A percentile compares a stretch with the other conserved stretches of the same genome.
Evolutionary conservation across 2,797 vertebrate genomes (phyloP).

Genomic region (Numenius phaeopus): DNA sequence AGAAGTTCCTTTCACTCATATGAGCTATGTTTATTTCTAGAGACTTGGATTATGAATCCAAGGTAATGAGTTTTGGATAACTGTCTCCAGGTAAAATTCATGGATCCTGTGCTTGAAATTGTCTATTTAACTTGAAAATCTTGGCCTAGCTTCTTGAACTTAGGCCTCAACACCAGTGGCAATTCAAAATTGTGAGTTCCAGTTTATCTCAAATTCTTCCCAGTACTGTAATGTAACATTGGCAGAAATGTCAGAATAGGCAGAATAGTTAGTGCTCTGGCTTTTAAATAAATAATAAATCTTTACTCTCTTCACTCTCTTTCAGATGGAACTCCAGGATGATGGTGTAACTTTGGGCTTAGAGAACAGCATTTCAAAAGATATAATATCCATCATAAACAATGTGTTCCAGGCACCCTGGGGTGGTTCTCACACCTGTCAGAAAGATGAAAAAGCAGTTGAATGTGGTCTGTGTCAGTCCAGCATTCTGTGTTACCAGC

Average conservation of each 20-base stretch:
- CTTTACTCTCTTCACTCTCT: conserved; percentile 40
- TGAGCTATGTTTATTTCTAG: neutral
- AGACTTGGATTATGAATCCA: neutral
- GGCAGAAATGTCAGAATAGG: neutral
- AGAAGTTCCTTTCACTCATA: too few relatives aligned
- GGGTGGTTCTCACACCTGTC: conserved; percentile 98
- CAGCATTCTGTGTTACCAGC: conserved; percentile 98
- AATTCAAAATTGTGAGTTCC: neutral
- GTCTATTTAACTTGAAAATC: neutral
- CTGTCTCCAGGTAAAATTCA: neutral
- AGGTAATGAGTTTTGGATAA: neutral
- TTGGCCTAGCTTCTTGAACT: neutral
- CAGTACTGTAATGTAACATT: neutral
- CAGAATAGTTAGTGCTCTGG: neutral
- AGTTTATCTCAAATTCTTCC: neutral
- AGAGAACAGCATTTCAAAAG: conserved; percentile 94
- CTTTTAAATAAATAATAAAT: conserved; percentile 46
- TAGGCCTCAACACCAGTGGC: neutral
- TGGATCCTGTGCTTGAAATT: neutral
- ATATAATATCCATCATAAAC: conserved; percentile 97
- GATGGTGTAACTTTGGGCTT: conserved; percentile 95
- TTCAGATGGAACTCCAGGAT: conserved; percentile 99
- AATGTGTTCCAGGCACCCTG: conserved; percentile 98
- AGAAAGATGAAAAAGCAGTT: conserved; percentile 94
- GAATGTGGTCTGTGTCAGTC: conserved; percentile 98